A percentile compares a stretch with the other conserved stretches of the same genome.
Conservation (phyloP, 2,113 vertebrate genomes). For the Nesoenas mayeri region DNA sequence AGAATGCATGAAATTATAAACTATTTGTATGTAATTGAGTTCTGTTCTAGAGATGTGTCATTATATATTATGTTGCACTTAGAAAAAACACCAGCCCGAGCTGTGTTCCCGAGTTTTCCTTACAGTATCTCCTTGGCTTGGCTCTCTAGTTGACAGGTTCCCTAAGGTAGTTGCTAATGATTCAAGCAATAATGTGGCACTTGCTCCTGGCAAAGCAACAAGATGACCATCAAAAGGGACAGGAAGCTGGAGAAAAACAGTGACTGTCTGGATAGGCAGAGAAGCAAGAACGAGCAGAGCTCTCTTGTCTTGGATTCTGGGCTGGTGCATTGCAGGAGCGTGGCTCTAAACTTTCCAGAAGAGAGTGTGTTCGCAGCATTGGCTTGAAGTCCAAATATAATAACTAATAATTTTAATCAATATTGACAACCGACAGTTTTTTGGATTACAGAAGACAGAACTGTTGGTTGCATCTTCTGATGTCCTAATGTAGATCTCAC, state of each 20-base stretch:
- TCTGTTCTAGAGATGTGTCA: not conserved
- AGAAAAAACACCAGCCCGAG: not conserved
- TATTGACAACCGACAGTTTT: not conserved
- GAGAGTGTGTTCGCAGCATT: not conserved
- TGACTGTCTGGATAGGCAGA: conserved; percentile 23
- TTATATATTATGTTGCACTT: not conserved
- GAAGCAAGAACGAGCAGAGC: conserved; percentile 1
- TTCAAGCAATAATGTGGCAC: not conserved
- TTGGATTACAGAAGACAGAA: not conserved
- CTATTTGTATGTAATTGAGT: not conserved
- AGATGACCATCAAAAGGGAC: not conserved
- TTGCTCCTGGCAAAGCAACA: not conserved
- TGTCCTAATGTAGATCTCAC: not conserved
- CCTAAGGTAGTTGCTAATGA: not conserved
- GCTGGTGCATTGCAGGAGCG: not conserved
- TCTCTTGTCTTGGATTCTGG: not conserved
- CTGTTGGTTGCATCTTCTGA: not conserved
- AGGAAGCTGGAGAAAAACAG: conserved; percentile 16
- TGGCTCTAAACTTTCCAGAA: not conserved
- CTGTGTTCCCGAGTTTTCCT: not conserved
- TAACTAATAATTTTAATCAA: conserved; percentile 6
- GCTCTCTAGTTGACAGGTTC: not conserved
- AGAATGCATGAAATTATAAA: not conserved
- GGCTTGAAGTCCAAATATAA: not conserved
- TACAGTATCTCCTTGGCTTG: not conserved